phyloP scores from a whole-genome alignment of 2,888 invertebrate genomes.

The Pyralis farinalis region DNA sequence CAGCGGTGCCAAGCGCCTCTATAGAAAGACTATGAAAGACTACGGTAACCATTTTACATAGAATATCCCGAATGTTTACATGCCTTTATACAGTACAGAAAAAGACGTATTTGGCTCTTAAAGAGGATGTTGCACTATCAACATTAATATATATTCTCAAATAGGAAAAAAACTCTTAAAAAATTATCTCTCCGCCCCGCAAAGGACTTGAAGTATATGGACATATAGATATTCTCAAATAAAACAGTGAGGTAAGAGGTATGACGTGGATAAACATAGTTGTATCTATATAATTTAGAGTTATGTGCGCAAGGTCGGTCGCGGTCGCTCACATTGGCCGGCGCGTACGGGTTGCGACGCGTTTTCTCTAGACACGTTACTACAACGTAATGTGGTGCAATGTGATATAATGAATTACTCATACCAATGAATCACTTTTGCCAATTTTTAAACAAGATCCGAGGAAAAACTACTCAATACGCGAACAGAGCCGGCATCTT shows the following conservation, averaged over 20 bases:
- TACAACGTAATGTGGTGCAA: slow-evolving; percentile 11
- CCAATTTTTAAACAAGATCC: background rate
- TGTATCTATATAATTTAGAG: slow-evolving; percentile 24
- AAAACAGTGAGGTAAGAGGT: background rate
- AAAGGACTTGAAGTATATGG: too few species aligned
- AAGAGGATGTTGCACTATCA: too few species aligned
- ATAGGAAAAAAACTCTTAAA: background rate
- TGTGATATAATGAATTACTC: slow-evolving; percentile 8
- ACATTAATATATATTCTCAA: too few species aligned
- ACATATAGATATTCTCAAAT: too few species aligned
- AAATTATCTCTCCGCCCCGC: too few species aligned
- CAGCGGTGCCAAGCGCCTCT: too few species aligned
- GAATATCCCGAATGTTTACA: too few species aligned
- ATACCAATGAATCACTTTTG: slow-evolving; percentile 16
- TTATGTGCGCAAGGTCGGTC: slow-evolving; percentile 62
- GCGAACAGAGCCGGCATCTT: background rate
- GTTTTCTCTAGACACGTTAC: slow-evolving; percentile 26
- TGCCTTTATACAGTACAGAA: too few species aligned
- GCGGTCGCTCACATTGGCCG: slow-evolving; percentile 53
- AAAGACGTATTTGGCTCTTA: too few species aligned
- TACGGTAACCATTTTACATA: too few species aligned
- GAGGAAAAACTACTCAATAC: slow-evolving; percentile 4
- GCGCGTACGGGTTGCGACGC: slow-evolving; percentile 27
- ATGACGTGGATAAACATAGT: background rate
- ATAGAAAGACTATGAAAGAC: too few species aligned